Base-by-base conservation (phyloP, 2,797 vertebrate species). In the Melanotaenia trifasciata region DNA sequence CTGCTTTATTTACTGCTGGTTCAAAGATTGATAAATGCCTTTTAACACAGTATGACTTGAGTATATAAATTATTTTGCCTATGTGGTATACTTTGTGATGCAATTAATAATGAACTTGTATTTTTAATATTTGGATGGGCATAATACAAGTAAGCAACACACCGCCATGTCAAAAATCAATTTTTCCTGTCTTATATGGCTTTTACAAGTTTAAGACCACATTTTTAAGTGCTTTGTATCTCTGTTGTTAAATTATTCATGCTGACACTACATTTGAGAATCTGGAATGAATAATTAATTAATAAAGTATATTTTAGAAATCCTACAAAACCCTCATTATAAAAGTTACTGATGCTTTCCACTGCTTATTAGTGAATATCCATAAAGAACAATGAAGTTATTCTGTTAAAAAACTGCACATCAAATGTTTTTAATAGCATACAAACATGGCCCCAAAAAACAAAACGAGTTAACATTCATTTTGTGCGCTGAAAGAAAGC, bases 231-330 rank as follows among this genome's bases (percentile, higher is more conserved):
- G 73, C 50, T 63, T 64, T 56, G 28, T 51, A 45, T 76, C 56
- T 45, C 47, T 60, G 35, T 6, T 38, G 32, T 18, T 86, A 56
- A 84, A 83, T 80, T 78, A 83, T 77, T 86, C 63, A 84, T 74
- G 61, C 1, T 26, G 76, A 66, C 51, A 54, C 54, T 9, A 56
- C 18, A 63, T 69, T 35, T 53, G 58, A 77, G 69, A 74, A 22
- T 30, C 47, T 0, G 1, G 12, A 57, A 78, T 82, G 4, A 84
- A 84, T 82, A 58, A 81, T 84, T 83, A 50, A 87, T 54, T 36
- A 30, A 66, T 14, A 9, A 10, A 64, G 67, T 60, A 70, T 60
- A 64, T 70, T 45, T 61, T 63, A 43, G 36, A 74, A 63, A 69
- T 63, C 62, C 40, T 76, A 30, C 5, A 57, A 67, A 73, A 1